Evolutionary conservation across 2,797 vertebrate genomes (phyloP).

Genomic region (Ibycter americanus): DNA sequence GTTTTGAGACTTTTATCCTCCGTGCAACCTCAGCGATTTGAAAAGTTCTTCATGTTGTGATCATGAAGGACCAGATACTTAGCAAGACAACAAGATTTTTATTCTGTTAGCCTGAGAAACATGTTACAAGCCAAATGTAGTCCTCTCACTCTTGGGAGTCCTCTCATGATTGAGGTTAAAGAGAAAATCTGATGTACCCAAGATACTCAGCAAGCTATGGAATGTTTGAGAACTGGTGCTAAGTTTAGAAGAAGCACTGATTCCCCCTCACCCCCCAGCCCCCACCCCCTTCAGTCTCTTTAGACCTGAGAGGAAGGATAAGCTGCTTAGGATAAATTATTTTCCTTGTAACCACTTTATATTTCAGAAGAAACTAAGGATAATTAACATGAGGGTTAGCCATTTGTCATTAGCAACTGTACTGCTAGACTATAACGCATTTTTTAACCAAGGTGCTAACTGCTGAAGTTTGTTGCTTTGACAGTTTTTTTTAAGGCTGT

Average conservation of each 20-base stretch:
- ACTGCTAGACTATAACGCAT: background rate
- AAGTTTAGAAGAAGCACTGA: background rate
- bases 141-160: background rate
- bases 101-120: background rate
- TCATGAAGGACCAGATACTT: background rate
- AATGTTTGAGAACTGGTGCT: background rate
- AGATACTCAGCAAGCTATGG: background rate
- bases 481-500: background rate
- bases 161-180: background rate
- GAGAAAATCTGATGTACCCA: background rate
- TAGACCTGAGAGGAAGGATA: background rate
- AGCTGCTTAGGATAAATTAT: background rate
- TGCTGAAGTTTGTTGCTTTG: background rate
- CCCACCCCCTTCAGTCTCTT: background rate
- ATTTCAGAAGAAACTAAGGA: background rate
- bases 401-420: background rate
- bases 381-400: background rate
- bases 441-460: constrained; percentile 1
- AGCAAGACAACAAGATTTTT: background rate
- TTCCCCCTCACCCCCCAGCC: background rate
- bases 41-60: background rate
- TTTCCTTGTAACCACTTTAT: background rate
- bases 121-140: background rate
- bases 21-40: background rate
- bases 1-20: background rate